A percentile compares a stretch with the other conserved stretches of the same genome.
Conservation (phyloP, 2,888 invertebrate species). For the Selenia dentaria region DNA sequence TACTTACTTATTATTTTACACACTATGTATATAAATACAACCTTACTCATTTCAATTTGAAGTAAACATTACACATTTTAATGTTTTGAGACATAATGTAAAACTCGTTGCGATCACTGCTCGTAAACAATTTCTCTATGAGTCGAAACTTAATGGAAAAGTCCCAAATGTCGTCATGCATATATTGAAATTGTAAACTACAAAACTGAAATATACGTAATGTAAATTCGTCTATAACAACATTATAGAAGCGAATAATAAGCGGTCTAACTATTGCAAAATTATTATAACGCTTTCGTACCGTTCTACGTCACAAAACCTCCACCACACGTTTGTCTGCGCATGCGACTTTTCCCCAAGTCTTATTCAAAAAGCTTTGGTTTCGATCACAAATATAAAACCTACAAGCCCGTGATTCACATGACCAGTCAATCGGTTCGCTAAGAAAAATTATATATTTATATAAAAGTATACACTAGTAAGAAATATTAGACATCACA, state of each 20-base stretch:
- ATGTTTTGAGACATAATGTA: too few relatives aligned
- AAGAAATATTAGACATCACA: constrained; percentile 69
- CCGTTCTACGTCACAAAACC: constrained; percentile 67
- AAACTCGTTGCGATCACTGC: constrained; percentile 47
- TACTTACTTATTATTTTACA: too few relatives aligned
- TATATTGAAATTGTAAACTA: constrained; percentile 55
- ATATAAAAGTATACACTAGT: constrained; percentile 29
- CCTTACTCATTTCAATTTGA: too few relatives aligned
- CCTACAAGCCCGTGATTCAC: constrained; percentile 54
- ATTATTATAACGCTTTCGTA: constrained; percentile 53
- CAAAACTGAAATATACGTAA: constrained; percentile 65
- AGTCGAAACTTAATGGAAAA: constrained; percentile 43
- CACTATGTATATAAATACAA: too few relatives aligned
- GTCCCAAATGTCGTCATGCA: constrained; percentile 62
- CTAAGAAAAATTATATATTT: constrained; percentile 32
- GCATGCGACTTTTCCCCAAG: constrained; percentile 70
- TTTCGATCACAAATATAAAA: constrained; percentile 29
- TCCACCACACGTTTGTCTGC: constrained; percentile 67
- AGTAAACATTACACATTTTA: too few relatives aligned
- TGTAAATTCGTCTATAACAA: constrained; percentile 59
- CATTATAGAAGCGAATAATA: constrained; percentile 73
- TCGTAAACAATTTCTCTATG: constrained; percentile 36
- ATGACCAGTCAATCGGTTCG: constrained; percentile 28
- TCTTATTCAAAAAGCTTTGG: constrained; percentile 28
- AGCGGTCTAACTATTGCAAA: constrained; percentile 71